Evolutionary conservation across 2,113 vertebrate genomes (phyloP).

Genomic region (Cinclus mexicanus): DNA sequence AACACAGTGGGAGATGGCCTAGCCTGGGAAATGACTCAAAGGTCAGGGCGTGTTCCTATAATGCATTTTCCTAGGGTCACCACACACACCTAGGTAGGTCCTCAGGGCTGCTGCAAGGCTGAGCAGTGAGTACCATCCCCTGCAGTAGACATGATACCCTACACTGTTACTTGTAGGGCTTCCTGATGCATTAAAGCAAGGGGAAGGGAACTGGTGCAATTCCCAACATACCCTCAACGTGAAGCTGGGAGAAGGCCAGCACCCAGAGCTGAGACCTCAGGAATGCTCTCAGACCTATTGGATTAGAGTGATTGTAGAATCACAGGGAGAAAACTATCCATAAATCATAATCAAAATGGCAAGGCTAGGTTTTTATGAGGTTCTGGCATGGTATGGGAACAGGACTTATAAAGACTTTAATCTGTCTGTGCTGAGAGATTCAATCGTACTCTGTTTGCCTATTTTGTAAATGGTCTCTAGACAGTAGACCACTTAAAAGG

Average conservation of each 20-base stretch:
- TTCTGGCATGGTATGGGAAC: neutral
- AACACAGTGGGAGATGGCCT: accelerated
- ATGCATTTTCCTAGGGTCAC: neutral
- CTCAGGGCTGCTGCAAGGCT: neutral
- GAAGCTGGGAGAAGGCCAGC: neutral
- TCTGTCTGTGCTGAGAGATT: neutral
- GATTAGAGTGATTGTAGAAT: neutral
- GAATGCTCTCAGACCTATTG: neutral
- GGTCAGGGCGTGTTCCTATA: neutral
- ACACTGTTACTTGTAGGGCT: neutral
- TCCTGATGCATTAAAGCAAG: neutral
- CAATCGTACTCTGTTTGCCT: neutral
- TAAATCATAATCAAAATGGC: neutral
- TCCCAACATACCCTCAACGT: accelerated
- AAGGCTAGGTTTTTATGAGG: neutral
- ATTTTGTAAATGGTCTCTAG: neutral
- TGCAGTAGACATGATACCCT: neutral
- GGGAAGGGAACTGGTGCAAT: neutral
- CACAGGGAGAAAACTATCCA: neutral
- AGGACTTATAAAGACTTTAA: neutral
- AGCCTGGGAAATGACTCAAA: neutral
- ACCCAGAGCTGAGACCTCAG: neutral
- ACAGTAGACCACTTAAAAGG: neutral
- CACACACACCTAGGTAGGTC: neutral
- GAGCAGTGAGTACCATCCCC: neutral